Base-by-base conservation (phyloP, 2,113 vertebrate species). In the Ahaetulla prasina region DNA sequence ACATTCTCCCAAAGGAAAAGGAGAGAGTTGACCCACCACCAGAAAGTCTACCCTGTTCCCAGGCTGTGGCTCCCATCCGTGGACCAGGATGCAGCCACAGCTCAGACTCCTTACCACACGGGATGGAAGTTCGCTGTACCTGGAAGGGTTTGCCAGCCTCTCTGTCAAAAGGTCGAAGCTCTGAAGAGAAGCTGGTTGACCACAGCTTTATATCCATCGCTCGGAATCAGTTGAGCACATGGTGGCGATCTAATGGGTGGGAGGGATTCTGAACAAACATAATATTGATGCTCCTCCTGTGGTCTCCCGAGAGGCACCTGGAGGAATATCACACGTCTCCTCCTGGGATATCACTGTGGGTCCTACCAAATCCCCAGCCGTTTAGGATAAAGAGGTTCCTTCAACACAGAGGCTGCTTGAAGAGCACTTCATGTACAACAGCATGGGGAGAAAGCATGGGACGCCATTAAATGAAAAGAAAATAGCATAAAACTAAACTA, bases 191-290 rank as follows among this genome's bases (percentile, higher is more conserved):
- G 93, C 90, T 91, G 27, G 84, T 87, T 93, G 85, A 30, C 92
- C n/a, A 91, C 30, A 92, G 57, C 74, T 91, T 96, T 97, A 97
- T 97, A 97, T 90, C 0, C 0, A 96, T 94, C 87, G 30, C 54
- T 88, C 43, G 86, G 96, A 96, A 97, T 97, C 93, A 96, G 95
- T 95, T 97, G 94, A 90, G 92, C 96, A 96, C 96, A 91, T 97
- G 96, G 95, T 94, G 92, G 89, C 3, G 25, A 4, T 3, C 94
- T 95, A 95, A 96, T 93, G 43, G 92, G 16, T 74, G 23, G 94
- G 95, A 92, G 96, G 96, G 95, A 95, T 95, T 80, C 95, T 94
- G 84, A 60, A 94, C 57, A 88, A 93, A 91, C 90, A 0, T 0
- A 54, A 18, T 92, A 94, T 92, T 92, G 93, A 93, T 43, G 45